Base-by-base conservation (phyloP, 1,140 invertebrate species). In the Rhyzopertha dominica region DNA sequence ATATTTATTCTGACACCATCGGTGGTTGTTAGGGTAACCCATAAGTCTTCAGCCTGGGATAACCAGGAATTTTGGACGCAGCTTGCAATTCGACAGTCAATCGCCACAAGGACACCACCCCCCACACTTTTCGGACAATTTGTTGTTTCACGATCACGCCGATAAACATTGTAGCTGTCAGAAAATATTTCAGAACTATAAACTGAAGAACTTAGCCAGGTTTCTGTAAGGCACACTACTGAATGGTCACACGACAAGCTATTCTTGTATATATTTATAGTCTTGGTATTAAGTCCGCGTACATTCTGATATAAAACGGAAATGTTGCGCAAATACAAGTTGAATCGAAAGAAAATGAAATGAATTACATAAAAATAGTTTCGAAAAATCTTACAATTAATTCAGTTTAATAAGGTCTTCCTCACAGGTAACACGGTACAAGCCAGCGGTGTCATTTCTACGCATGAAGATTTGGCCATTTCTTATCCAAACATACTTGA, bases 221-320 rank as follows among this genome's bases (percentile, higher is more conserved):
- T 35, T 35, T 35, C 32, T 4, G 32, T 35, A 4, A 35, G 18
- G 4, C 18, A 17, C 9, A 35, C 4, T 13, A 35, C 22, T 19
- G 18, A 16, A 17, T 35, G 16, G 32, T 14, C 9, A 13, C 22
- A 19, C 9, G 16, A 14, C 32, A 35, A 13, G 4, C 32, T 19
- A 14, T 35, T 35, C 14, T 9, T 35, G 8, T 35, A 19, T 16
- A 35, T 19, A 10, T 35, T 9, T 19, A 8, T 16, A 14, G n/a
- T 14, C 14, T 35, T 35, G 12, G 8, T 35, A 5, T 19, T 13
- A 16, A 35, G 16, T 5, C 32, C 32, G 9, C 32, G 8, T 8
- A 35, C 32, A 35, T 35, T 35, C 22, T 35, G 32, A 35, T 35
- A 35, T 7, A 17, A 35, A 35, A 35, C 8, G 14, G 18, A 19